Evolutionary conservation across 2,113 vertebrate genomes (phyloP).

Genomic region (Urocitellus parryii): DNA sequence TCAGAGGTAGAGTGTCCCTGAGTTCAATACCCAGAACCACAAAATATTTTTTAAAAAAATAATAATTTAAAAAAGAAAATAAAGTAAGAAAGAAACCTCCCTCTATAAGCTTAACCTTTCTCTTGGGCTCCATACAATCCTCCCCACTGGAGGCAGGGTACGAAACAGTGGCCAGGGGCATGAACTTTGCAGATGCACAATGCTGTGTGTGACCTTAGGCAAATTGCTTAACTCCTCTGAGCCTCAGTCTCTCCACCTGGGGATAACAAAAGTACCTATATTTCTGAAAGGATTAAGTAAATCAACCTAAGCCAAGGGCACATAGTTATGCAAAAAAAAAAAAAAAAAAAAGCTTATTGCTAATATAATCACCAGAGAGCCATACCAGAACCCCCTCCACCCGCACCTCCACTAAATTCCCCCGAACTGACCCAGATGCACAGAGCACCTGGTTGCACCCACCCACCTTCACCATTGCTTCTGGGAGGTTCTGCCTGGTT

Average conservation of each 20-base stretch:
- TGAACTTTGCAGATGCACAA: background rate
- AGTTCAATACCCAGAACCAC: too few relatives aligned
- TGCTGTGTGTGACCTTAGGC: background rate
- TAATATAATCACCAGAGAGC: background rate
- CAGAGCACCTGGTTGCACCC: background rate
- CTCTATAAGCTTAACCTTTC: background rate
- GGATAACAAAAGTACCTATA: background rate
- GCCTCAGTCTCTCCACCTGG: background rate
- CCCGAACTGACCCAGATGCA: background rate
- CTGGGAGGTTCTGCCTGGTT: background rate
- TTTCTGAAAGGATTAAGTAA: conserved; percentile 44
- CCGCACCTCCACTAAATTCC: background rate
- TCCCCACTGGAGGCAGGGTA: background rate
- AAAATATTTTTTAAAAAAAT: too few relatives aligned
- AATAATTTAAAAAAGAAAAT: too few relatives aligned
- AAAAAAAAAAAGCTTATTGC: too few relatives aligned
- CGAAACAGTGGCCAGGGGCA: background rate
- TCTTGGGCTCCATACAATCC: background rate
- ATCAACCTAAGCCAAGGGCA: background rate
- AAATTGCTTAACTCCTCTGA: background rate
- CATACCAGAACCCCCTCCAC: background rate
- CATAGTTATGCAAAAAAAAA: too few relatives aligned
- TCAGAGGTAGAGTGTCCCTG: too few relatives aligned
- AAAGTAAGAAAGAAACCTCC: background rate
- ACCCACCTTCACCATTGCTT: background rate